phyloP scores from a whole-genome alignment of 1,140 invertebrate genomes.

The Luehdorfia chinensis region DNA sequence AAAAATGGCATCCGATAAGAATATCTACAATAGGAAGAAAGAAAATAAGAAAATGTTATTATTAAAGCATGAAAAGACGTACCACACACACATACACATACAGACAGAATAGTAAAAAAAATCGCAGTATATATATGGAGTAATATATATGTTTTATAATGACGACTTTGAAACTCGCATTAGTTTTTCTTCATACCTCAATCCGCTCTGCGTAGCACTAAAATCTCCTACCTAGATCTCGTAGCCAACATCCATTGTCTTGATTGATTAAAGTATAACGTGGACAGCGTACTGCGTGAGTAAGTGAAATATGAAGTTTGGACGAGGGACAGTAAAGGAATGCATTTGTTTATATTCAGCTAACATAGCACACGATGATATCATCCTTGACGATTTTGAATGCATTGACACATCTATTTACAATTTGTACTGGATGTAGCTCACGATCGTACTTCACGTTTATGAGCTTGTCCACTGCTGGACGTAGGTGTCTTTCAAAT shows the following conservation, averaged over 20 bases:
- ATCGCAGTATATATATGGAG: too few relatives aligned
- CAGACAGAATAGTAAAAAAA: too few relatives aligned
- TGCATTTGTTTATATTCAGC: conserved; percentile 1
- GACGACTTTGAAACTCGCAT: too few relatives aligned
- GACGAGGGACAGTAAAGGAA: background rate
- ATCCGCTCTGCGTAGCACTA: background rate
- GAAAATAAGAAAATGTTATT: too few relatives aligned
- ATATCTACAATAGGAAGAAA: too few relatives aligned
- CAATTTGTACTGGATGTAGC: background rate
- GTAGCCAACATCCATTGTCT: background rate
- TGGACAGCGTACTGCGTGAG: background rate
- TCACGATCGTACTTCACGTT: background rate
- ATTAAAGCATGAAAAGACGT: too few relatives aligned
- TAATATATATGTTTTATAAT: too few relatives aligned
- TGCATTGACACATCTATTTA: background rate
- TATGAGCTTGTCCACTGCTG: too few relatives aligned
- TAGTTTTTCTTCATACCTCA: too few relatives aligned
- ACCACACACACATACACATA: too few relatives aligned
- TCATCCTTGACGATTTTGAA: background rate
- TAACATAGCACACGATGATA: background rate
- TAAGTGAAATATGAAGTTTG: conserved; percentile 1
- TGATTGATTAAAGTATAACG: conserved; percentile 3
- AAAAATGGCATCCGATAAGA: too few relatives aligned
- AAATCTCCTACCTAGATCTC: background rate
- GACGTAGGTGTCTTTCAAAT: too few relatives aligned